A percentile compares a stretch with the other conserved stretches of the same genome.
phyloP scores from a whole-genome alignment of 2,888 invertebrate species.

The Drosophila buzzatii region DNA sequence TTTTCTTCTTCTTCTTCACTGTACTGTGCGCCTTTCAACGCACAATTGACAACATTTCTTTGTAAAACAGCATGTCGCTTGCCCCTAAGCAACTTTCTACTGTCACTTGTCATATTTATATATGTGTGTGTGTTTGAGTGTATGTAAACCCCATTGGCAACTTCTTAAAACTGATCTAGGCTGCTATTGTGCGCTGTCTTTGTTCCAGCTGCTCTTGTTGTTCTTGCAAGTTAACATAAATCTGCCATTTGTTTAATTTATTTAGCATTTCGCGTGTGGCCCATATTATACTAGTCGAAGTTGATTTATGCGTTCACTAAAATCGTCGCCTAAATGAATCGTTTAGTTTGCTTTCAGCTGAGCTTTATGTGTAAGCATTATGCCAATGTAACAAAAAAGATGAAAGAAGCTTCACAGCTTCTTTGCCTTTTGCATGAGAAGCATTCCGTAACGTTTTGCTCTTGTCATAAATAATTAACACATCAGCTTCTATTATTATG shows the following conservation, averaged over 20 bases:
- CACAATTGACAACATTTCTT: constrained; percentile 63
- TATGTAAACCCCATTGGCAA: constrained; percentile 51
- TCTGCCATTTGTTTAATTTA: constrained; percentile 67
- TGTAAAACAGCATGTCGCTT: constrained; percentile 41
- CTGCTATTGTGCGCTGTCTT: constrained; percentile 44
- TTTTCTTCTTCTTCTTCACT: neutral
- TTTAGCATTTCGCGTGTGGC: constrained; percentile 58
- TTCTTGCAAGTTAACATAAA: constrained; percentile 63
- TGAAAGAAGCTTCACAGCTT: neutral
- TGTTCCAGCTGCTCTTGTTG: constrained; percentile 44
- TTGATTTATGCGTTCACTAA: constrained; percentile 46
- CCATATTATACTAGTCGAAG: constrained; percentile 35
- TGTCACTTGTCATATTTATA: constrained; percentile 69
- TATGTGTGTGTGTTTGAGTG: neutral
- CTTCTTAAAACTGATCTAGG: constrained; percentile 77
- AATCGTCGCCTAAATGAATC: constrained; percentile 45
- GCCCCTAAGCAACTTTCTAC: constrained; percentile 74
- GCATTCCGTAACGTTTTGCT: neutral
- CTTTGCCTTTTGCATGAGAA: neutral
- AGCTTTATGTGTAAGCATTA: constrained; percentile 20
- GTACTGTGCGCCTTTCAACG: constrained; percentile 52
- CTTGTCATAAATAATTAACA: neutral
- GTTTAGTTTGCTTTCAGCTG: constrained; percentile 27
- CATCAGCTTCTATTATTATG: neutral
- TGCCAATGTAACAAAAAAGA: neutral